A percentile compares a stretch with the other conserved stretches of the same genome.
These are phyloP conservation scores for Meghimatium bilineatum DNA, from an alignment of 2,888 invertebrate genomes.

Conservation along the genomic window DNA sequence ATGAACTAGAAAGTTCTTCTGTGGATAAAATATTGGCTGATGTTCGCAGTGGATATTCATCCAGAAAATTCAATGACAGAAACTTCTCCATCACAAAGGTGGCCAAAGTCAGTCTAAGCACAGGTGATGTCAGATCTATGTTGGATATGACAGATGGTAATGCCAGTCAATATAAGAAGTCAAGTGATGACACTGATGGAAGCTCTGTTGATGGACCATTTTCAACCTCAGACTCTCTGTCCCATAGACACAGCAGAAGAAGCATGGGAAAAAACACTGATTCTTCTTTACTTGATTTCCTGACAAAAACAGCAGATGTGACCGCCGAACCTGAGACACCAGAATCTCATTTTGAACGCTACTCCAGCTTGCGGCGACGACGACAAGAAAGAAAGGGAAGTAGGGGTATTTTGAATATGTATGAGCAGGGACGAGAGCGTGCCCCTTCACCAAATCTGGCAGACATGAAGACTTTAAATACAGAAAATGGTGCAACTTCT, in stretches of 20 bases:
- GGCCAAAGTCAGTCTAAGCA: constrained; percentile 64
- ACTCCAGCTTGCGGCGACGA: constrained; percentile 66
- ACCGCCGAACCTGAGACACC: constrained; percentile 51
- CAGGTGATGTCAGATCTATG: constrained; percentile 45
- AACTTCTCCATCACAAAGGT: constrained; percentile 71
- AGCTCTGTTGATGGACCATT: constrained; percentile 28
- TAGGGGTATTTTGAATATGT: constrained; percentile 50
- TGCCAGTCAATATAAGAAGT: constrained; percentile 57
- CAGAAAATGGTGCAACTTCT: not conserved
- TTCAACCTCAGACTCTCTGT: constrained; percentile 52
- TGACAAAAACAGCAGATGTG: constrained; percentile 57
- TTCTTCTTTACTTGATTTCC: constrained; percentile 64
- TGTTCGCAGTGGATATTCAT: constrained; percentile 72
- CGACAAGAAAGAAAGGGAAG: constrained; percentile 59
- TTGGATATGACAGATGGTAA: constrained; percentile 55
- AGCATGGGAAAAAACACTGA: constrained; percentile 62
- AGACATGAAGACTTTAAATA: not conserved
- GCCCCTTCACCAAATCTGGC: constrained; percentile 65
- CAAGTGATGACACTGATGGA: not conserved
- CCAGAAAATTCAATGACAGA: constrained; percentile 64
- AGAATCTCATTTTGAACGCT: constrained; percentile 63
- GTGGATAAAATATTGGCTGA: constrained; percentile 73
- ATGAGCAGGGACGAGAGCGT: constrained; percentile 67
- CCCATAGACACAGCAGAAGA: constrained; percentile 54
- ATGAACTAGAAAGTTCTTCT: constrained; percentile 62